These are phyloP conservation scores for Nebria ingens DNA, from an alignment of 1,140 invertebrate species.

Conservation along the genomic window DNA sequence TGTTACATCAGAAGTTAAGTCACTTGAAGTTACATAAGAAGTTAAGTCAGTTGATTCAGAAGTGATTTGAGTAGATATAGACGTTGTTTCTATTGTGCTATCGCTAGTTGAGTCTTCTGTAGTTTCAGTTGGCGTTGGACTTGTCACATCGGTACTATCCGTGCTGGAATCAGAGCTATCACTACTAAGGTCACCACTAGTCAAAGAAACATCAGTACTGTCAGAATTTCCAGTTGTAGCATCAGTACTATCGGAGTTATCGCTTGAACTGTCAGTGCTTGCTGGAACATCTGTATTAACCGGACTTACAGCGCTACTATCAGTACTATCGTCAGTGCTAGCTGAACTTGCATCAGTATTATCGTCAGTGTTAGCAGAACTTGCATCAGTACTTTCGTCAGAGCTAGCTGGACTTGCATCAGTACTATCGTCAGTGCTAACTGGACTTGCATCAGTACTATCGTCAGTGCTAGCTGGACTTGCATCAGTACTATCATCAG, in stretches of 20 bases:
- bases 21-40: too few species aligned
- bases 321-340: slow-evolving; percentile 9
- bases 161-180: slow-evolving; percentile 11
- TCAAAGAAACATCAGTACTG: neutral
- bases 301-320: slow-evolving; percentile 10
- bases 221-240: neutral
- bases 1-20: too few species aligned
- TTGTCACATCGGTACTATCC: slow-evolving; percentile 15
- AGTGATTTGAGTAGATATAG: too few species aligned
- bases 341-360: slow-evolving; percentile 3
- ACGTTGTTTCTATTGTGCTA: slow-evolving; percentile 15
- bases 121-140: slow-evolving; percentile 12
- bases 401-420: slow-evolving; percentile 13
- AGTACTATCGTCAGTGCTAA: slow-evolving; percentile 12
- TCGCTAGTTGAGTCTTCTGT: slow-evolving; percentile 13
- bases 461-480: slow-evolving; percentile 15
- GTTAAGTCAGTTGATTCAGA: too few species aligned
- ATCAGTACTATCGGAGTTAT: slow-evolving; percentile 12
- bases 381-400: slow-evolving; percentile 13
- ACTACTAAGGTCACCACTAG: slow-evolving; percentile 9
- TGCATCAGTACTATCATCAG: slow-evolving; percentile 17
- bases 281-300: neutral
- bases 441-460: slow-evolving; percentile 17
- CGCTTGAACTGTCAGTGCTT: slow-evolving; percentile 7
- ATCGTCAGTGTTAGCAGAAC: slow-evolving; percentile 1